Base-by-base conservation (phyloP, 2,113 vertebrate species). In the Myrmecobius fasciatus region DNA sequence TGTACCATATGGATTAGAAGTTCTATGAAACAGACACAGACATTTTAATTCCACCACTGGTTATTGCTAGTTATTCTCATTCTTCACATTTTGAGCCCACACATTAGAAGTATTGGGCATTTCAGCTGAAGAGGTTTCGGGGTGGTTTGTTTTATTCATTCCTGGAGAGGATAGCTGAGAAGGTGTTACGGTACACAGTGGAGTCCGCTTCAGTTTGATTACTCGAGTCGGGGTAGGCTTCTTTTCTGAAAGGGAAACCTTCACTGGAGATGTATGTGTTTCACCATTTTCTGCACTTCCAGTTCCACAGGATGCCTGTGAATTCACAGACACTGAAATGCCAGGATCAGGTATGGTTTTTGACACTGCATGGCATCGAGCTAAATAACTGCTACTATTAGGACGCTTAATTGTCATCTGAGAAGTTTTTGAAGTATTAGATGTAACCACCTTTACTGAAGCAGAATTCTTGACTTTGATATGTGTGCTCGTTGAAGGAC, bases 391-490 rank as follows among this genome's bases (percentile, higher is more conserved):
- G 53, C 92, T 14, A 48, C 31, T 31, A 0, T 2, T 92, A 53
- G 89, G 51, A 89, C 0, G 22, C 56, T 97, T 95, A 54, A 89
- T 91, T 31, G 83, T 43, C 5, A 0, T 95, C 90, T 89, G 92
- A 53, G 97, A 93, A 92, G 89, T 31, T 43, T 94, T 96, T 54
- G 48, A 46, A 3, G 93, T 25, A 1, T 0, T 75, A 52, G 91
- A 75, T 3, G 94, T 91, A 92, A 93, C 92, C 92, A 97, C 88
- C 53, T 97, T 97, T 91, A 98, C 92, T 10, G 97, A 96, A 92
- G 97, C 96, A 17, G 98, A 98, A 90, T 98, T 98, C 96, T 97
- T 98, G 36, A 98, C 98, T 97, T 98, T 98, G 93, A 99, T 98
- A 22, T 83, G 91, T 4, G 98, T 99, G 92, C 97, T 98, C 88